Base-by-base conservation (phyloP, 2,797 vertebrate species). In the Sebastes jordani region DNA sequence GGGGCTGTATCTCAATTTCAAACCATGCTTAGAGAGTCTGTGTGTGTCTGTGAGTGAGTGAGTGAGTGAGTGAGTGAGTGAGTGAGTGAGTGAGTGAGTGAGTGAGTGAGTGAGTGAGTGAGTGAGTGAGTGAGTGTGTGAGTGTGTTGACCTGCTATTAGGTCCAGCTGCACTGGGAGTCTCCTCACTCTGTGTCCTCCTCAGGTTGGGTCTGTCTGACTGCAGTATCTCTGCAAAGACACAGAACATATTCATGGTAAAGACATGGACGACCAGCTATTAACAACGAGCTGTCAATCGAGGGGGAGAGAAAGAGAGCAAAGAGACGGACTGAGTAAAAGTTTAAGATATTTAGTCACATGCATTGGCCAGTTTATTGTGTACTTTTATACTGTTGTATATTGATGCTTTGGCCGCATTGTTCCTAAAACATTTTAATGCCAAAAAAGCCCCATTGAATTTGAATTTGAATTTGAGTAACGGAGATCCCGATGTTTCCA, bases 121-220 rank as follows among this genome's bases (percentile, higher is more conserved):
- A 20, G 32, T 46, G 55, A 46, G 27, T 73, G 68, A 62, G 58
- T 58, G 42, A 29, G 32, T 56, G 64, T 73, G 36, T 52, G 52
- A 54, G n/a, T 25, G 56, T 18, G 56, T 55, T 76, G 56, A 96
- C 95, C 95, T 92, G 92, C 64, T 89, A 6, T 87, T 83, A 20
- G 92, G 76, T 52, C 72, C 93, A 22, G 82, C 13, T 63, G 88
- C 42, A 67, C 77, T 81, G 42, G 93, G 77, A 13, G 89, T 92
- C 76, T 95, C 95, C n/a, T 95, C 95, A n/a, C 92, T 95, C 86
- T 94, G 95, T 10, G 93, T 94, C 87, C 93, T 91, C 84, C 92
- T 91, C 74, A 95, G 91, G 86, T 89, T 93, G 54, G 93, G 93
- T 81, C 92, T 86, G 73, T 95, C 93, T 6, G 94, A 74, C 82